Percentiles rank a stretch among this genome's conserved stretches.
Conservation (phyloP, 1,140 invertebrate species). For the Aphelenchoides avenae region DNA sequence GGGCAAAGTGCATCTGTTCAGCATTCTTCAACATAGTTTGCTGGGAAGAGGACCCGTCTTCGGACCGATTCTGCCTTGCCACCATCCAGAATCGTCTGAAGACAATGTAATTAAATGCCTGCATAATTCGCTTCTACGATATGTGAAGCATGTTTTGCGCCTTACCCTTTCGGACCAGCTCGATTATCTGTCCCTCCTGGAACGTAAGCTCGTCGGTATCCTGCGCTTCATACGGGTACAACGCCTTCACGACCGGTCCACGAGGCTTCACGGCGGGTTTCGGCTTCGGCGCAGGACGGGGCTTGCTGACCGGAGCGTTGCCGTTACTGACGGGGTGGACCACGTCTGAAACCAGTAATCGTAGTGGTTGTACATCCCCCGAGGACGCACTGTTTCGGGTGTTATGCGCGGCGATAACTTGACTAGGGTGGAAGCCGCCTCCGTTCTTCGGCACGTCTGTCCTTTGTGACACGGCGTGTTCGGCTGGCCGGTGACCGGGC, state of each 20-base stretch:
- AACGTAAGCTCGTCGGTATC: conserved; percentile 70
- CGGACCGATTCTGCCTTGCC: conserved; percentile 66
- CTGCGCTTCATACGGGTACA: conserved; percentile 70
- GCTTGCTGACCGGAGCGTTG: conserved; percentile 23
- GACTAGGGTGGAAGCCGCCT: too few relatives aligned
- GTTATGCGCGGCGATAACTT: too few relatives aligned
- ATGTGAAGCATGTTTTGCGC: conserved; percentile 11
- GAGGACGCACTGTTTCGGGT: too few relatives aligned
- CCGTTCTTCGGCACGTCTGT: too few relatives aligned
- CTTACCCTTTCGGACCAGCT: conserved; percentile 69
- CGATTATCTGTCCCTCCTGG: conserved; percentile 67
- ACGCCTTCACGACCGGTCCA: conserved; percentile 66
- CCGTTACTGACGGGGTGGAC: too few relatives aligned
- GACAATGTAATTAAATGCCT: conserved; percentile 1
- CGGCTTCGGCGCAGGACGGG: conserved; percentile 58
- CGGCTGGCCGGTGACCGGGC: not conserved
- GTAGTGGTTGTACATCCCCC: too few relatives aligned
- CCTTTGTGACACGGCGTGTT: too few relatives aligned
- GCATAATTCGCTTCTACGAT: not conserved
- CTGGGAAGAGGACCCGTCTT: conserved; percentile 69
- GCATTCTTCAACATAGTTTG: conserved; percentile 68
- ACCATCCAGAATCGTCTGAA: conserved; percentile 71
- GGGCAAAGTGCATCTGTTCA: too few relatives aligned
- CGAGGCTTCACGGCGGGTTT: conserved; percentile 61
- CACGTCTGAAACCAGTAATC: too few relatives aligned